Conservation (phyloP, 2,797 vertebrate species). For the Catharus ustulatus region DNA sequence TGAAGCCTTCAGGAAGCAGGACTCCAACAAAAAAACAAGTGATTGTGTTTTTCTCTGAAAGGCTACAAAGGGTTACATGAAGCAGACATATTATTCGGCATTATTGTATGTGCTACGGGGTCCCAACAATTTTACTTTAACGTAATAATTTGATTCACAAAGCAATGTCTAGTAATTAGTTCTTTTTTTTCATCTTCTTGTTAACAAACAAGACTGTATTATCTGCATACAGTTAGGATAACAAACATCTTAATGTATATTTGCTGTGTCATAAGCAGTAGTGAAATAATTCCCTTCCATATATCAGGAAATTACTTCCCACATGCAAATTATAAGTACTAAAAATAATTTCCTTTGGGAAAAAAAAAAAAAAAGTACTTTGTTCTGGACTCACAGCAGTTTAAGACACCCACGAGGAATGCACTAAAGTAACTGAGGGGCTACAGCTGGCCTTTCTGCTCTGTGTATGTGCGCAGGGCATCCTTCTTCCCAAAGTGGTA, state of each 20-base stretch:
- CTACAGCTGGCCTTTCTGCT: not conserved
- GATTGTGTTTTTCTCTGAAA: not conserved
- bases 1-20: not conserved
- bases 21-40: not conserved
- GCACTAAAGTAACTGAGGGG: not conserved
- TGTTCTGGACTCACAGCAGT: not conserved
- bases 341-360: not conserved
- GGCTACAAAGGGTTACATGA: not conserved
- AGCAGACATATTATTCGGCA: not conserved
- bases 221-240: not conserved
- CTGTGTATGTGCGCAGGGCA: fast-evolving
- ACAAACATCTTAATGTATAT: not conserved
- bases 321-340: not conserved
- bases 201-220: not conserved
- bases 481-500: not conserved
- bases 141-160: not conserved
- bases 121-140: not conserved
- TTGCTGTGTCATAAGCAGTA: not conserved
- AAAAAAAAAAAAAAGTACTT: not conserved
- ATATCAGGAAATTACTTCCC: not conserved
- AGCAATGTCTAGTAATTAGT: not conserved
- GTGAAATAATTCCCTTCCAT: not conserved
- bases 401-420: not conserved
- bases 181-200: not conserved
- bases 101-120: not conserved